Evolutionary conservation across 2,113 vertebrate genomes (phyloP).

Genomic region (Phalacrocorax aristotelis): DNA sequence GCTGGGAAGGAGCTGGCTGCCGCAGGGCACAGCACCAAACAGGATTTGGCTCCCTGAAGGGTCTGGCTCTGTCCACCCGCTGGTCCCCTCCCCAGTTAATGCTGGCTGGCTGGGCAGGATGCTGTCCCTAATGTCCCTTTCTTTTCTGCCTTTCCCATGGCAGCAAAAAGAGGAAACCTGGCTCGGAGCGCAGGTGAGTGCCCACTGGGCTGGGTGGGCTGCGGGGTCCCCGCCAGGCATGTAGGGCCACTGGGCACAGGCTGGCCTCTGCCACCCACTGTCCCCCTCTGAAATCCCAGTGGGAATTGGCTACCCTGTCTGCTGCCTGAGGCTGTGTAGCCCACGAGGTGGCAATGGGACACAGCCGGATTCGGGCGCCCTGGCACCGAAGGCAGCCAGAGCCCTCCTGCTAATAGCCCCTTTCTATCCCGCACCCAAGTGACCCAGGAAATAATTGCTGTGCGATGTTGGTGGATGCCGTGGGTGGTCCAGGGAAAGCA

Average conservation of each 20-base stretch:
- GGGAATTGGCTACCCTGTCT: neutral
- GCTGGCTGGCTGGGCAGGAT: neutral
- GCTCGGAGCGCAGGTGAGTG: constrained; percentile 78
- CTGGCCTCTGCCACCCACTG: neutral
- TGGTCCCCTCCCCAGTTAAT: neutral
- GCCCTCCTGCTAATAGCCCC: neutral
- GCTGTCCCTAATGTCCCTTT: constrained; percentile 33
- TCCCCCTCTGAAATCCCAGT: neutral
- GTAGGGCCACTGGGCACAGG: fast-evolving
- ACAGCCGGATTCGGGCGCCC: neutral
- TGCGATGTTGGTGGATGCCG: fast-evolving
- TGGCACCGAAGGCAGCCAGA: neutral
- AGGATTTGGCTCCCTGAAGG: neutral
- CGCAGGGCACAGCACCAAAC: neutral
- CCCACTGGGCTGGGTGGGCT: neutral
- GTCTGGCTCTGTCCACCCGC: fast-evolving
- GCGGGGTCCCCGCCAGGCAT: fast-evolving
- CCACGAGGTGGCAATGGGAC: constrained; percentile 22
- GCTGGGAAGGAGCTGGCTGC: neutral
- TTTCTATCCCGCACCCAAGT: neutral
- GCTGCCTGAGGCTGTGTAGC: neutral
- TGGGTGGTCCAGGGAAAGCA: neutral
- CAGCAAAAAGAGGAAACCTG: constrained; percentile 82
- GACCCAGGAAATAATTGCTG: neutral
- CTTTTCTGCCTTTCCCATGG: constrained; percentile 18